phyloP scores from a whole-genome alignment of 2,888 invertebrate genomes.

The Saturnia japonica region DNA sequence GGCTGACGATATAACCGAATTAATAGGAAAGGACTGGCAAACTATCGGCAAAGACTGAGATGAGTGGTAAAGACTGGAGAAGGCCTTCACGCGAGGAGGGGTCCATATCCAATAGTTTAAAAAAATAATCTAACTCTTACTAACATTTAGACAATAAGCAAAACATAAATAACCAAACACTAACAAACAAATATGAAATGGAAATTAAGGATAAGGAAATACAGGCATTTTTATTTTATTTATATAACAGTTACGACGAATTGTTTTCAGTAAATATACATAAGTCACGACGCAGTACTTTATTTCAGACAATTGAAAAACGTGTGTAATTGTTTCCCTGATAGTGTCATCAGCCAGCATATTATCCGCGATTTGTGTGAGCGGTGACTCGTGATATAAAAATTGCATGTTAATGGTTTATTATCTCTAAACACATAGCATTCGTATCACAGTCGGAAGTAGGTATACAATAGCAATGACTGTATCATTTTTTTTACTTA shows the following conservation, averaged over 20 bases:
- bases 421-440: constrained; percentile 47
- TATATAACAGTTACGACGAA: neutral
- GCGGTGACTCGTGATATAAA: constrained; percentile 45
- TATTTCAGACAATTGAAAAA: neutral
- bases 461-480: constrained; percentile 31
- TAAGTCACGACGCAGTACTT: neutral
- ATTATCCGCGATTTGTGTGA: constrained; percentile 22
- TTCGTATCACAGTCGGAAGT: constrained; percentile 40
- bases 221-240: no score
- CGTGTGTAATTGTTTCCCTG: constrained; percentile 17
- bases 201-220: no score
- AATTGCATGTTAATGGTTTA: constrained; percentile 54
- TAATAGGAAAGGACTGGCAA: no score
- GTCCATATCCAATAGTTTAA: no score
- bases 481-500: constrained; percentile 23
- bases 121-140: no score
- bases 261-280: neutral
- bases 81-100: no score
- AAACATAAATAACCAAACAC: no score
- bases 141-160: no score
- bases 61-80: no score
- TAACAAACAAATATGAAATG: no score
- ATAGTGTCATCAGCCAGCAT: neutral
- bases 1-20: no score
- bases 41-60: no score